Percentiles rank a stretch among this genome's conserved stretches.
phyloP scores from a whole-genome alignment of 2,797 vertebrate species.

The Tragopan temminckii region DNA sequence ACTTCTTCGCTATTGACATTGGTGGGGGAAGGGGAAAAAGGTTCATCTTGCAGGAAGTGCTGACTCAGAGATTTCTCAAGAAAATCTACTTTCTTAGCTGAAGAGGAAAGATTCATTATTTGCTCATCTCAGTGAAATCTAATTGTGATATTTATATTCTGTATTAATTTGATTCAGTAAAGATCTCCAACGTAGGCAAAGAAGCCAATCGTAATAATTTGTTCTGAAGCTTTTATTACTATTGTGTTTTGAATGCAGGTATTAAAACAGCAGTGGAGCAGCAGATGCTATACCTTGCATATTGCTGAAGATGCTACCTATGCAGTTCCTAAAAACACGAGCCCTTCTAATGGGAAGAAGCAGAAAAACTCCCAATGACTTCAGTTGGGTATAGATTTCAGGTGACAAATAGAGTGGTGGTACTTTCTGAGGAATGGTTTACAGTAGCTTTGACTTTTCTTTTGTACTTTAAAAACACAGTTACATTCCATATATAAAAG shows the following conservation, averaged over 20 bases:
- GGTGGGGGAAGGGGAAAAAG: conserved; percentile 47
- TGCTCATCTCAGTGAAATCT: conserved; percentile 58
- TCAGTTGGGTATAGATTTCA: conserved; percentile 14
- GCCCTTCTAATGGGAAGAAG: conserved; percentile 62
- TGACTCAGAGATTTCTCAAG: conserved; percentile 64
- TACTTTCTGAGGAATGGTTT: conserved; percentile 27
- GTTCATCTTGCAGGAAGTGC: conserved; percentile 68
- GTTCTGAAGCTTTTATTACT: conserved; percentile 76
- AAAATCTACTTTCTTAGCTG: conserved; percentile 64
- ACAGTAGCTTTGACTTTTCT: conserved; percentile 5
- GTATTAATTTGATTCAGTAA: conserved; percentile 71
- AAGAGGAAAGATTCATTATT: conserved; percentile 52
- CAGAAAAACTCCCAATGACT: conserved; percentile 56
- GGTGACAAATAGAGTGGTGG: background rate
- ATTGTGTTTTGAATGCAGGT: conserved; percentile 62
- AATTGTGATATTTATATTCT: conserved; percentile 72
- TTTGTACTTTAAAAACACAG: background rate
- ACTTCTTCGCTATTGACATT: conserved; percentile 76
- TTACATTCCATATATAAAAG: background rate
- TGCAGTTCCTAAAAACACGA: conserved; percentile 55
- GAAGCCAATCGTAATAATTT: conserved; percentile 71
- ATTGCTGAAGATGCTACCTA: conserved; percentile 61
- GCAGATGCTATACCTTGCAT: conserved; percentile 56
- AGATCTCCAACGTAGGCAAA: conserved; percentile 64
- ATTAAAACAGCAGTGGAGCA: conserved; percentile 62